Conservation (phyloP, 2,888 invertebrate genomes). For the Sesia bembeciformis region DNA sequence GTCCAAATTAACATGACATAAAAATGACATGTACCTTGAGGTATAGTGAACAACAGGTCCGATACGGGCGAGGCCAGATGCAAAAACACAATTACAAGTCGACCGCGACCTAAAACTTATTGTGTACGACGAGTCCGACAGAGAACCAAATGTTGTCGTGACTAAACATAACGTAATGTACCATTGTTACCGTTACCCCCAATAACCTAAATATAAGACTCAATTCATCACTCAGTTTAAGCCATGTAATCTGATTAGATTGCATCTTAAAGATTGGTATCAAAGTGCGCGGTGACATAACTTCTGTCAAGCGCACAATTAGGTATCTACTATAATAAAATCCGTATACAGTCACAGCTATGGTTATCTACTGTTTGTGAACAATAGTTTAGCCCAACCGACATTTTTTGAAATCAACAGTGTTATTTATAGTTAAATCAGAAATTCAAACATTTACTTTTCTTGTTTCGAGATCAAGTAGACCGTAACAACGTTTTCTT, state of each 20-base stretch:
- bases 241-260: background rate
- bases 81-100: slow-evolving; percentile 39
- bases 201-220: background rate
- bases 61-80: slow-evolving; percentile 35
- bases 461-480: too few relatives aligned
- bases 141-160: background rate
- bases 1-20: too few relatives aligned
- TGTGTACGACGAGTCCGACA: background rate
- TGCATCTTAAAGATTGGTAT: background rate
- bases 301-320: background rate
- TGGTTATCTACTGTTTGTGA: too few relatives aligned
- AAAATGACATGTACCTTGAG: background rate
- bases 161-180: background rate
- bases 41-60: slow-evolving; percentile 32
- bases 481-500: too few relatives aligned
- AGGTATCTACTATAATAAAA: too few relatives aligned
- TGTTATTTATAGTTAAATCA: too few relatives aligned
- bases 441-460: too few relatives aligned
- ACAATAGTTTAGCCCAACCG: too few relatives aligned
- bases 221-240: background rate
- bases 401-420: too few relatives aligned
- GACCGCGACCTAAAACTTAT: slow-evolving; percentile 43
- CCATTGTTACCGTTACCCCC: background rate
- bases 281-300: background rate
- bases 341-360: too few relatives aligned